These are phyloP conservation scores for Epizoanthus scotinus DNA, from an alignment of 92 coral and sea anemone genomes.

Conservation along the genomic window DNA sequence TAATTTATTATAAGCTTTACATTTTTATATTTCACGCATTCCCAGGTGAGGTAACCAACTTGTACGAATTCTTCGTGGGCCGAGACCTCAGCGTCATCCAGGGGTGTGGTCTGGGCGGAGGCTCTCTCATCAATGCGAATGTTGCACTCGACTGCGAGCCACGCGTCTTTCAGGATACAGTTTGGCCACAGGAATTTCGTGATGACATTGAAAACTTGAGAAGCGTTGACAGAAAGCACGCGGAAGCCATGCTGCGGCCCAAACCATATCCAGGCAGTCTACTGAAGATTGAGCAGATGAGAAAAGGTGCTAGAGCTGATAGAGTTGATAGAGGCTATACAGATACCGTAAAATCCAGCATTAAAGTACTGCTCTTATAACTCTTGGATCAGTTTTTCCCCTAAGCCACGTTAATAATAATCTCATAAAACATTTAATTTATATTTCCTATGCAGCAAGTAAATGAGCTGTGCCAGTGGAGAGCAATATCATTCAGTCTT, in stretches of 20 bases:
- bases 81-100: conserved; percentile 59
- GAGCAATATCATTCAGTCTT: too few relatives aligned
- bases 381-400: too few relatives aligned
- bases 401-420: too few relatives aligned
- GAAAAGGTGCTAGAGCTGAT: neutral
- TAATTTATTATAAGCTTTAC: too few relatives aligned
- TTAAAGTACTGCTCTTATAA: too few relatives aligned
- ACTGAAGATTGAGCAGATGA: conserved; percentile 45
- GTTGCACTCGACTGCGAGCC: conserved; percentile 60
- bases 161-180: conserved; percentile 48
- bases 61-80: conserved; percentile 53
- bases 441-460: too few relatives aligned
- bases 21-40: too few relatives aligned
- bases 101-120: conserved; percentile 71
- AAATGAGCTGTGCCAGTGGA: too few relatives aligned
- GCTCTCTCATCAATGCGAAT: conserved; percentile 67
- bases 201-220: conserved; percentile 44
- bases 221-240: conserved; percentile 50
- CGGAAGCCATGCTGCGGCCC: conserved; percentile 56
- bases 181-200: conserved; percentile 59
- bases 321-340: neutral
- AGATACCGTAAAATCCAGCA: too few relatives aligned
- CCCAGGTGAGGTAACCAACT: conserved; percentile 45
- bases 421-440: too few relatives aligned
- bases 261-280: conserved; percentile 56